Percentiles rank a stretch among this genome's conserved stretches.
Evolutionary conservation across 2,888 invertebrate genomes (phyloP).

Genomic region (Aleiodes alternator): DNA sequence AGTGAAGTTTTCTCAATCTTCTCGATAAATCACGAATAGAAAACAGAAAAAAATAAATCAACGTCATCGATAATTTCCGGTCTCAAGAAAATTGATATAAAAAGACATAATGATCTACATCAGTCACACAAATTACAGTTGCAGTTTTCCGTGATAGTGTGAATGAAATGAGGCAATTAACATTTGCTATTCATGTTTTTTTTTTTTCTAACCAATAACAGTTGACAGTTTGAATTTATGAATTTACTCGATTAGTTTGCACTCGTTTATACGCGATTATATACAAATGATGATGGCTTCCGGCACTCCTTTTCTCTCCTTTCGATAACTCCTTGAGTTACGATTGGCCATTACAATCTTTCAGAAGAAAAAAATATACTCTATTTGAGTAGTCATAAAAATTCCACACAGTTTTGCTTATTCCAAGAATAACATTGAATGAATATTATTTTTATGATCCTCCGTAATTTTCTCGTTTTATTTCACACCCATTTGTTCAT

Average conservation of each 20-base stretch:
- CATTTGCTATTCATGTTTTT: neutral
- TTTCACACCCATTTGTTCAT: too few relatives aligned
- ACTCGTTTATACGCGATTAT: slow-evolving; percentile 23
- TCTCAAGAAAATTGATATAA: too few relatives aligned
- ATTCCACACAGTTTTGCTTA: slow-evolving; percentile 6
- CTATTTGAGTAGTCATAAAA: slow-evolving; percentile 14
- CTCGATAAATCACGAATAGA: too few relatives aligned
- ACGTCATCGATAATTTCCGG: too few relatives aligned
- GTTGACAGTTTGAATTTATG: slow-evolving; percentile 33
- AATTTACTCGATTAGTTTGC: slow-evolving; percentile 35
- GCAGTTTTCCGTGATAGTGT: too few relatives aligned
- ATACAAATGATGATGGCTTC: neutral
- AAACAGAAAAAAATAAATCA: too few relatives aligned
- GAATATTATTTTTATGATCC: neutral
- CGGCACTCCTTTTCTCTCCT: slow-evolving; percentile 18
- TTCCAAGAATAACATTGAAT: slow-evolving; percentile 1
- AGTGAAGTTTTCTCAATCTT: neutral
- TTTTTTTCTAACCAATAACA: slow-evolving; percentile 14
- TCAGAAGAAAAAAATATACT: neutral
- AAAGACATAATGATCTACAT: too few relatives aligned
- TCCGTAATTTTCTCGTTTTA: too few relatives aligned
- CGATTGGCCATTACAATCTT: slow-evolving; percentile 15
- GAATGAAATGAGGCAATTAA: too few relatives aligned
- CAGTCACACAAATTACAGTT: too few relatives aligned
- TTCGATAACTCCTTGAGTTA: neutral